These are phyloP conservation scores for Pseudococcus longispinus DNA, from an alignment of 2,888 invertebrate genomes.

Conservation along the genomic window DNA sequence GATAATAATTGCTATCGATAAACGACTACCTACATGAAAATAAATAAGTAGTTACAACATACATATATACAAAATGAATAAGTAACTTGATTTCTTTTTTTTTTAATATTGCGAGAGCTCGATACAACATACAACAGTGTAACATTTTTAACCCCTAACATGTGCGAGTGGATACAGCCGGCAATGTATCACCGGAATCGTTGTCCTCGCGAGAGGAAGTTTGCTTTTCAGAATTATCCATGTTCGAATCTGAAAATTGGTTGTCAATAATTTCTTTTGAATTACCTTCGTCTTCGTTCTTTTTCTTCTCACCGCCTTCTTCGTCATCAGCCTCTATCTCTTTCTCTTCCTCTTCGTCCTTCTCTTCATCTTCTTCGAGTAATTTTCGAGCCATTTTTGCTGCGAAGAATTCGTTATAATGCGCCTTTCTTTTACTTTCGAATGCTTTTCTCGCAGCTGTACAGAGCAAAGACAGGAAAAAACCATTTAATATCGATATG, in stretches of 20 bases:
- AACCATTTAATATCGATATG: not conserved
- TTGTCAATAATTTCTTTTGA: not conserved
- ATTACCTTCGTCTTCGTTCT: not conserved
- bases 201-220: not conserved
- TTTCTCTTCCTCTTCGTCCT: conserved; percentile 72
- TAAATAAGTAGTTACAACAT: too few species aligned
- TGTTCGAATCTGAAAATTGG: not conserved
- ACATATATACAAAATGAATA: too few species aligned
- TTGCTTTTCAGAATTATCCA: not conserved
- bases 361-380: conserved; percentile 88
- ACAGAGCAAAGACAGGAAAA: not conserved
- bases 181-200: too few species aligned
- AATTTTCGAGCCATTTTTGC: conserved; percentile 89
- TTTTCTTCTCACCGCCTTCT: not conserved
- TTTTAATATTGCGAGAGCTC: too few species aligned
- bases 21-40: too few species aligned
- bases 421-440: conserved; percentile 91
- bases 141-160: too few species aligned
- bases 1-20: too few species aligned
- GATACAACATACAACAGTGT: too few species aligned
- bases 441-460: conserved; percentile 78
- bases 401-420: conserved; percentile 97
- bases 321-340: not conserved
- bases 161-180: too few species aligned
- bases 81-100: too few species aligned